Evolutionary conservation across 1,140 invertebrate genomes (phyloP), one percentile per base, ranked within the genome.

Genomic region (Zaprionus tsacasi): DNA sequence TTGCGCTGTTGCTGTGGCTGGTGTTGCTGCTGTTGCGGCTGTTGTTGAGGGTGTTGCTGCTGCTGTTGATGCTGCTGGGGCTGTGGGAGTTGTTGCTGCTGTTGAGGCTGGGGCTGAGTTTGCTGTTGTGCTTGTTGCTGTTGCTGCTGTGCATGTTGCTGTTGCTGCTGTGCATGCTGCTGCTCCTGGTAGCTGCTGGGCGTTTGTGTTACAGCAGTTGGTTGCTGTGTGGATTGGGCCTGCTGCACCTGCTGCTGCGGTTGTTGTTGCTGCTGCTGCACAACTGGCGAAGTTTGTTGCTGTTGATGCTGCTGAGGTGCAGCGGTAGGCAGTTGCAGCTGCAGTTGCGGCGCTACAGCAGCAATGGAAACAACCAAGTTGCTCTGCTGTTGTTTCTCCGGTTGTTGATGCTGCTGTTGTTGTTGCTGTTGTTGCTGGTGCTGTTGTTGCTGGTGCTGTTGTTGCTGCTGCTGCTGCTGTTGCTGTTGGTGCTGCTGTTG

Each of bases 1-100:
- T 87, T 82, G n/a, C 78, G 78, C 60, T 86, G 81, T 40, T 81
- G 88, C 13, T 87, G 86, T n/a, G 50, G 72, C 1, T 70, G 85
- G 21, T 67, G 80, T 8, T 56, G 72, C 57, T 74, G 82, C n/a
- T 75, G 86, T 11, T 70, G 81, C 7, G 71, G 80, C 2, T 61
- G 60, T 7, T 55, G 78, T 15, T 71, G 70, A n/a, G 61, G 66
- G 13, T 70, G 70, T 10, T 68, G 79, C 11, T 60, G 52, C 8
- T 61, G 79, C n/a, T 77, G 75, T 3, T 71, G 87, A 8, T 55
- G 70, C 6, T 71, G 54, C 5, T 59, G 56, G 0, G 71, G 68
- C 21, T 71, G 56, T 21, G 64, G 55, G 54, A 65, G 64, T 21
- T 74, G 79, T 11, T 70, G 74, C 17, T 73, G 67, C 13, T 60